Conservation (phyloP, 2,888 invertebrate genomes). For the Arctia plantaginis region DNA sequence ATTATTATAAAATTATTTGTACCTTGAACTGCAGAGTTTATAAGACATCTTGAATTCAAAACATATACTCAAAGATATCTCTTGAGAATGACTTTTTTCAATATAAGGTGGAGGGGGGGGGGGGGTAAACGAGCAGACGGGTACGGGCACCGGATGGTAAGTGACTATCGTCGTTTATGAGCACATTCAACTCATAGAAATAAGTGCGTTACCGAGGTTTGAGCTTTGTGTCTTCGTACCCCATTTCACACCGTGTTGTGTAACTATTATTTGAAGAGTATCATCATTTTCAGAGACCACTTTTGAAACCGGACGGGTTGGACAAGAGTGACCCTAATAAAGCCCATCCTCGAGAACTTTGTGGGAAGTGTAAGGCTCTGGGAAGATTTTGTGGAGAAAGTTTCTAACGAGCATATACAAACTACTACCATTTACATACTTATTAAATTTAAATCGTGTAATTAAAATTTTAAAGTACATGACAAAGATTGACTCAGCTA, state of each 20-base stretch:
- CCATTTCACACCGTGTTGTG: background rate
- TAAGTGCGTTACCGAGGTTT: no score
- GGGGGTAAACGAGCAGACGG: no score
- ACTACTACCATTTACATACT: background rate
- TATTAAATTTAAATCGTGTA: background rate
- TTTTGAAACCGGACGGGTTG: constrained; percentile 16
- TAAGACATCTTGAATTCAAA: no score
- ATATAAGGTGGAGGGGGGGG: no score
- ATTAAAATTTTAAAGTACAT: background rate
- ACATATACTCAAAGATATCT: no score
- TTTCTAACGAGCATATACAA: background rate
- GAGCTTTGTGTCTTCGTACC: no score
- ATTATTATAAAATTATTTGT: no score
- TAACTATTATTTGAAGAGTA: background rate
- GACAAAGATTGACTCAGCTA: background rate
- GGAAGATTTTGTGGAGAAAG: constrained; percentile 36
- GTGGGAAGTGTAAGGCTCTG: constrained; percentile 50
- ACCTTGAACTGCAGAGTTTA: no score
- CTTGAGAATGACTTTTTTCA: no score
- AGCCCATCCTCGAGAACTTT: constrained; percentile 46
- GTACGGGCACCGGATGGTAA: no score
- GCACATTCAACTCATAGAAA: no score
- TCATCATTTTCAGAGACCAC: constrained; percentile 44
- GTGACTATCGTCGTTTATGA: no score
- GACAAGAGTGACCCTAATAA: constrained; percentile 53